Conservation (phyloP, 2,113 vertebrate species). For the Planiliza haematocheilus region DNA sequence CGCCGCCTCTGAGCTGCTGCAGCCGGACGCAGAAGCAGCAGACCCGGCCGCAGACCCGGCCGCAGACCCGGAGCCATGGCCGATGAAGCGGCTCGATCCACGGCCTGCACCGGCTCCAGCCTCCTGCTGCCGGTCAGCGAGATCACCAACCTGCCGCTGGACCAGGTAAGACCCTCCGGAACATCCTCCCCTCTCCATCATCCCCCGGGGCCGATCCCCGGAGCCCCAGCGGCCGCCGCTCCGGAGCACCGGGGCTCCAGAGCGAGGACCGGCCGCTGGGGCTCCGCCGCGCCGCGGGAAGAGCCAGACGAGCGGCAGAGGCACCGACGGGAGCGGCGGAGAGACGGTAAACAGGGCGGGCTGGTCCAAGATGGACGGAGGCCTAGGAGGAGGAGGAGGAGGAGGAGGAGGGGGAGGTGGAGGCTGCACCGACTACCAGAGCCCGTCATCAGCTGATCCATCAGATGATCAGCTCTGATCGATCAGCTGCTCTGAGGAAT, state of each 20-base stretch:
- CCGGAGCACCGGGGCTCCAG: slow-evolving; percentile 23
- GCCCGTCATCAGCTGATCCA: too few relatives aligned
- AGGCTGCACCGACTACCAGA: too few relatives aligned
- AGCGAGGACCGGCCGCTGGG: background rate
- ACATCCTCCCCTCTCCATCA: background rate
- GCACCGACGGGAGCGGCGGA: too few relatives aligned
- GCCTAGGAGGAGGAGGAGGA: background rate
- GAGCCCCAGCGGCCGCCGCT: background rate
- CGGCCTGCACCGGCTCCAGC: slow-evolving; percentile 81
- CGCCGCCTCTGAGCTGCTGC: slow-evolving; percentile 49
- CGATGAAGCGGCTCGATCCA: slow-evolving; percentile 69
- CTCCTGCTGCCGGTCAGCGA: slow-evolving; percentile 83
- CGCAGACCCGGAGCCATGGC: slow-evolving; percentile 70
- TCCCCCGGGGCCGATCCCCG: slow-evolving; percentile 29
- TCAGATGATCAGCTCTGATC: background rate
- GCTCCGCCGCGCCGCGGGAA: too few relatives aligned
- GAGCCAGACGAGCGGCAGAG: too few relatives aligned
- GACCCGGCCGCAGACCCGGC: too few relatives aligned
- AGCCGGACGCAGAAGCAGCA: slow-evolving; percentile 55
- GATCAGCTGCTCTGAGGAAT: too few relatives aligned
- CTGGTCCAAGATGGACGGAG: too few relatives aligned
- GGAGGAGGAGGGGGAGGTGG: background rate
- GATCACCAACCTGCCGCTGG: slow-evolving; percentile 81
- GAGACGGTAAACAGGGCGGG: too few relatives aligned
- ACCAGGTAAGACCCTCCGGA: slow-evolving; percentile 76